Percentiles rank a stretch among this genome's conserved stretches.
phyloP scores from a whole-genome alignment of 2,888 invertebrate species.

The Linnaemya vulpina region DNA sequence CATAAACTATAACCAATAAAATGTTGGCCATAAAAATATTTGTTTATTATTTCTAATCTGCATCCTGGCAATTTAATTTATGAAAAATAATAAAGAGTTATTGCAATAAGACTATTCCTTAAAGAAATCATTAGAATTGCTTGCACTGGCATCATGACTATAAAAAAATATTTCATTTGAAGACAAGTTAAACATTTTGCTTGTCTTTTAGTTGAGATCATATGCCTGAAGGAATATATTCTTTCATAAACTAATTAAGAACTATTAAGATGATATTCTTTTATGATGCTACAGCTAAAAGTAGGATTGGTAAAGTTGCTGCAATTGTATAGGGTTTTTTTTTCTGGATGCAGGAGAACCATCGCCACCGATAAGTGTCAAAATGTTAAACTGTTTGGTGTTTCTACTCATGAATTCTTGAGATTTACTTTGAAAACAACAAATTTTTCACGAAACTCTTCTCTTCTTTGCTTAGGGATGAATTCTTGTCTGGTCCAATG shows the following conservation, averaged over 20 bases:
- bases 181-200: conserved; percentile 6
- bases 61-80: conserved; percentile 26
- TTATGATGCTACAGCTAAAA: no score
- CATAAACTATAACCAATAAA: conserved; percentile 29
- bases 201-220: neutral
- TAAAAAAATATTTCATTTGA: conserved; percentile 32
- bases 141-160: conserved; percentile 52
- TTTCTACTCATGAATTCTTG: no score
- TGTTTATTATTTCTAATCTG: neutral
- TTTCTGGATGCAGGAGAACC: no score
- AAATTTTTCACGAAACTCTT: no score
- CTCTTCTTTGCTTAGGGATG: no score
- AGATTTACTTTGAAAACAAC: no score
- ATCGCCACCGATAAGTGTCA: no score
- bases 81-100: conserved; percentile 39
- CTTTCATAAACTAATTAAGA: neutral
- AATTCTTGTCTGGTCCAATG: no score
- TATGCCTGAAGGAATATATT: conserved; percentile 21
- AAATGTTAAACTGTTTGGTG: no score
- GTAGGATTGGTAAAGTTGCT: no score
- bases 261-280: no score
- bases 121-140: conserved; percentile 59
- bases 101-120: conserved; percentile 40
- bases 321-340: no score
- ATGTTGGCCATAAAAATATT: conserved; percentile 5